A percentile compares a stretch with the other conserved stretches of the same genome.
phyloP scores from a whole-genome alignment of 2,797 vertebrate species.

The Myiothlypis chrysogaster region DNA sequence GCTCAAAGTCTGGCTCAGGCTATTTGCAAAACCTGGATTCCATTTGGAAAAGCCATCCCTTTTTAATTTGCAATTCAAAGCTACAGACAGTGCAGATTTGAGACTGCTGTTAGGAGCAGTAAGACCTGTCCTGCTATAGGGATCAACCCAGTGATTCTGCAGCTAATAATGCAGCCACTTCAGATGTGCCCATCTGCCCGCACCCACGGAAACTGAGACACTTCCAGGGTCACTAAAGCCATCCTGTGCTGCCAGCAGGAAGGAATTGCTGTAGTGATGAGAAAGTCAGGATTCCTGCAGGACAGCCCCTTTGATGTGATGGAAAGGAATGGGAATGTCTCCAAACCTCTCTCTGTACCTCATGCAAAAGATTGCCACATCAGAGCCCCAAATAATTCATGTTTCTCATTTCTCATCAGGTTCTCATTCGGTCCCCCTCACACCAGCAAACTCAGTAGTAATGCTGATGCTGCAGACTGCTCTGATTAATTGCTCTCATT shows the following conservation, averaged over 20 bases:
- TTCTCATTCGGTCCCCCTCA: neutral
- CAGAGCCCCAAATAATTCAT: neutral
- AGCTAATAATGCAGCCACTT: neutral
- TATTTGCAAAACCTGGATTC: neutral
- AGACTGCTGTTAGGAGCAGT: neutral
- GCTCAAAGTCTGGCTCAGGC: neutral
- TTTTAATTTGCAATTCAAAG: neutral
- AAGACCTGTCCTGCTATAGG: neutral
- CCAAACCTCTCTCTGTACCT: neutral
- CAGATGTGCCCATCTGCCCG: neutral
- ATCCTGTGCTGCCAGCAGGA: neutral
- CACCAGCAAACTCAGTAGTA: neutral
- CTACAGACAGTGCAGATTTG: neutral
- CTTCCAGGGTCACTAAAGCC: neutral
- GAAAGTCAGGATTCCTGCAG: neutral
- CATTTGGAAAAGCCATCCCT: neutral
- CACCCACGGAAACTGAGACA: neutral
- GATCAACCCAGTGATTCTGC: neutral
- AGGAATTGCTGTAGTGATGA: neutral
- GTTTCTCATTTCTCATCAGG: constrained; percentile 24
- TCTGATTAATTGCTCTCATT: constrained; percentile 58
- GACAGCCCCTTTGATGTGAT: neutral
- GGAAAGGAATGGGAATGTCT: neutral
- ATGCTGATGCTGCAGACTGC: neutral
- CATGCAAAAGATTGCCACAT: neutral